Conservation (phyloP, 2,888 invertebrate genomes). For the Erebia epiphron region DNA sequence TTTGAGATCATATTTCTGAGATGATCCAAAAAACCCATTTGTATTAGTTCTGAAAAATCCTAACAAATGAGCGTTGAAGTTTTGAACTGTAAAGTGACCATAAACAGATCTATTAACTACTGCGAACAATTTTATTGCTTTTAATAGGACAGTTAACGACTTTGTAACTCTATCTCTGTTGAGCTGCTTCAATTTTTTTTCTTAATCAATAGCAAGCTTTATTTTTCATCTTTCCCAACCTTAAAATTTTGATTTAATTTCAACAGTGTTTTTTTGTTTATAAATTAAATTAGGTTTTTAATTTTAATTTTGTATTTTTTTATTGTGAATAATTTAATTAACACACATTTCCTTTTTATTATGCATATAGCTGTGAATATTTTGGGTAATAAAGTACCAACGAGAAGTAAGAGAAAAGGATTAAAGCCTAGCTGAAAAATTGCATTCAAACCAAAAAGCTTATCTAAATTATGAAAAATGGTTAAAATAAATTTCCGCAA, state of each 20-base stretch:
- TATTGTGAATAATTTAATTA: no score
- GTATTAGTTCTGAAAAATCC: neutral
- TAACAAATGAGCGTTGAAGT: constrained; percentile 5
- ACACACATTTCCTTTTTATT: no score
- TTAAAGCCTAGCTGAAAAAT: neutral
- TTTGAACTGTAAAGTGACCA: constrained; percentile 6
- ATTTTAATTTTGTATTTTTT: neutral
- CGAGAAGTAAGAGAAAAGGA: no score
- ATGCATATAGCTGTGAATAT: no score
- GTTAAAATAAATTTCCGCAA: constrained; percentile 18
- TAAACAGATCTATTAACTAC: constrained; percentile 19
- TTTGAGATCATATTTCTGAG: neutral
- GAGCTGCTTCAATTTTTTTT: neutral
- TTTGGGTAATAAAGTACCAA: no score
- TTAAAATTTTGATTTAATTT: neutral
- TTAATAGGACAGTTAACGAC: constrained; percentile 11
- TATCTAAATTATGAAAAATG: constrained; percentile 9
- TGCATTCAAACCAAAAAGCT: neutral
- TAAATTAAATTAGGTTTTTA: neutral
- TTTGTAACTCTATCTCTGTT: neutral
- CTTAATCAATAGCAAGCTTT: neutral
- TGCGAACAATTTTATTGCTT: constrained; percentile 16
- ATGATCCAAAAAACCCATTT: constrained; percentile 5
- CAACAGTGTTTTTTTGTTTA: neutral
- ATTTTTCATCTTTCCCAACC: no score